Evolutionary conservation across 2,888 invertebrate genomes (phyloP), one percentile per base, ranked within the genome.

Genomic region (Thecophora atra): DNA sequence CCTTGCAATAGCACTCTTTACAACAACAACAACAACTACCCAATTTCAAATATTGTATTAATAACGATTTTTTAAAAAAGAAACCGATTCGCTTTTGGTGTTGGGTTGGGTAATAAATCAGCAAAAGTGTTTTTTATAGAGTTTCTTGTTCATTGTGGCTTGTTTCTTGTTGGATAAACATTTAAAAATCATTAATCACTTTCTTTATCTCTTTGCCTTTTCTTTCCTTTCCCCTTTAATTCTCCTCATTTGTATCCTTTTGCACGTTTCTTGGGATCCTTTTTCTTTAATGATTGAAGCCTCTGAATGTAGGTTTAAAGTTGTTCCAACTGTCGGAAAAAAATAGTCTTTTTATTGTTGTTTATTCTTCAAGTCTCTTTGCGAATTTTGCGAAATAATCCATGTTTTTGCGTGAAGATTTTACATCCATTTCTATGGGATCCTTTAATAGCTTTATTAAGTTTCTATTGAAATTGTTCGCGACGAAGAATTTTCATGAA

Each of bases 151-250:
- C n/a, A 44, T 65, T 63, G n/a, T 65, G 21, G 58, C 66, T 42
- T 60, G 42, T 47, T 17, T 21, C 15, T 67, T 54, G 37, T 64
- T 63, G 67, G 67, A 67, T 67, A 54, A 67, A 56, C 67, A 67
- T 67, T 54, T 65, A 54, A n/a, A 21, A 42, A 54, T 28, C 67
- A 21, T 21, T 11, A 17, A 15, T 37, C 37, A 37, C 37, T 8
- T 11, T 37, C 37, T 37, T 11, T 37, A 11, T 37, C 37, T 37
- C 37, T 37, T 11, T 37, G 7, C 7, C 37, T 37, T 11, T 11
- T 11, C 11, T 37, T 37, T 11, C 37, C 7, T 6, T 37, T 6
- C 2, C 37, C 11, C 37, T 37, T 37, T 37, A 6, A 8, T 37
- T 2, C 37, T 37, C 6, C 6, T 37, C 6, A 37, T 37, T 6